Evolutionary conservation across 2,797 vertebrate species (phyloP), one percentile per base, ranked within the genome.

Genomic region (Xiphorhynchus erythropygius): DNA sequence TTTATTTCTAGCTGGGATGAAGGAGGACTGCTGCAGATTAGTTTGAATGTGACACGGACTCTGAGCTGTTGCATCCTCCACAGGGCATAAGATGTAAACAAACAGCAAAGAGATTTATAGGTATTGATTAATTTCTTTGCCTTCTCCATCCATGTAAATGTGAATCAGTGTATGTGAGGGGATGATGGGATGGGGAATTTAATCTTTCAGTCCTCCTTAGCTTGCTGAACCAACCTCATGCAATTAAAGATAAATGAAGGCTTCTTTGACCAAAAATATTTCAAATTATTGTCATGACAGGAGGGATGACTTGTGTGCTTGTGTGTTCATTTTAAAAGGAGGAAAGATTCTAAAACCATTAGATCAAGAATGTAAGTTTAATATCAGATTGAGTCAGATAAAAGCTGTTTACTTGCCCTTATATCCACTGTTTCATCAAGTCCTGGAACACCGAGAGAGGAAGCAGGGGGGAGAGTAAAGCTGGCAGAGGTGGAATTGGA

Each of bases 401-500:
- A 84, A 95, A 92, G 22, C 52, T 64, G 22, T 86, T 84, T 71
- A 97, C 98, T 98, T 98, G 98, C 99, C 97, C 98, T 98, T 88
- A 99, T 97, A 95, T 99, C 99, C 97, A 99, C 98, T 11, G 98
- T 98, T 86, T 99, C 98, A 11, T 78, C 37, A 23, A 65, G 94
- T 88, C 96, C 96, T 70, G 95, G 80, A 77, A 98, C 22, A 44
- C 97, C 74, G 41, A 98, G 84, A 87, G 97, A 96, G 18, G 97
- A 97, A 55, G 98, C 92, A 28, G 96, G 47, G 7, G 99, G 99
- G 67, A 99, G 98, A 35, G 93, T 98, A 95, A 99, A 99, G 70
- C 97, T 98, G 32, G 98, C 98, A 17, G 98, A 98, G 65, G 94
- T 97, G 82, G 93, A 94, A 35, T 94, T 97, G 44, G 97, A 95